A percentile compares a stretch with the other conserved stretches of the same genome.
Conservation (phyloP, 2,113 vertebrate species). For the Pavo muticus region DNA sequence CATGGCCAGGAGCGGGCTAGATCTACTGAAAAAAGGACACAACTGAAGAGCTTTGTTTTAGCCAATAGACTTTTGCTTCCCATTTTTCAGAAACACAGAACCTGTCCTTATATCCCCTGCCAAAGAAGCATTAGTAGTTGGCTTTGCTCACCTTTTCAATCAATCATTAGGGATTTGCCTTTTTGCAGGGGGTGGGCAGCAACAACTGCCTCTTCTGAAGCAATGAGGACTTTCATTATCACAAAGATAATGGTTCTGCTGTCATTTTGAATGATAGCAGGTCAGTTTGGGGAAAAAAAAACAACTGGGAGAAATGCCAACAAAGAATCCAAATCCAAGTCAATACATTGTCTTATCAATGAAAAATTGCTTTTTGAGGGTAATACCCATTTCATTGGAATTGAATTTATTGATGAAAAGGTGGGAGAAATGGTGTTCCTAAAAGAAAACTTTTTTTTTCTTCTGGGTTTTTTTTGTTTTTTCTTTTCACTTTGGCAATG, state of each 20-base stretch:
- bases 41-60: background rate
- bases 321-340: background rate
- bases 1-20: background rate
- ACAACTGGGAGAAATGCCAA: background rate
- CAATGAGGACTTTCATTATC: background rate
- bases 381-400: background rate
- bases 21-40: background rate
- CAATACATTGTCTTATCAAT: background rate
- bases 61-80: background rate
- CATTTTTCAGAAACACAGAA: background rate
- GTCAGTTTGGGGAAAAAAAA: background rate
- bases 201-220: background rate
- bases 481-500: background rate
- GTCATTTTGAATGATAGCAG: background rate
- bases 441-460: background rate
- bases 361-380: background rate
- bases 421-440: background rate
- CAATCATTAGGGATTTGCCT: background rate
- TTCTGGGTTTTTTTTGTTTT: background rate
- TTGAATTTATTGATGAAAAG: background rate
- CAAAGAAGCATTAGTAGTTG: background rate
- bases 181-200: background rate
- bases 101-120: background rate
- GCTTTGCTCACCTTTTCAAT: background rate
- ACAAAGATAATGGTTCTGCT: background rate